A percentile compares a stretch with the other conserved stretches of the same genome.
Conservation (phyloP, 2,113 vertebrate genomes). For the Camelus bactrianus region DNA sequence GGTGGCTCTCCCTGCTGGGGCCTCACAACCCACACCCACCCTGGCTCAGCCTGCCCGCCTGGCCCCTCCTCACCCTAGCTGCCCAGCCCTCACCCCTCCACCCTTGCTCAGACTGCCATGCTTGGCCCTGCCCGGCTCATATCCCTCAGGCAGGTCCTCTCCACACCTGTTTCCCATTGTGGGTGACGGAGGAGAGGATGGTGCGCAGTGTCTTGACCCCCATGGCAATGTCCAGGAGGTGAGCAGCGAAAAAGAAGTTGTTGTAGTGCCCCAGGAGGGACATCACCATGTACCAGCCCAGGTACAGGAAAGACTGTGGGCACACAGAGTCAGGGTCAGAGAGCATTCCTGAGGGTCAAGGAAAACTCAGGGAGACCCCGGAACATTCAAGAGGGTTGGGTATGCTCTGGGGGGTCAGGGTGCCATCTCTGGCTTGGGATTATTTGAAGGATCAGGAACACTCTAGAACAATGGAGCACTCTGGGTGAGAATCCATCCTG, state of each 20-base stretch:
- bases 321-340: not conserved
- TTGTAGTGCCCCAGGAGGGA: constrained; percentile 96
- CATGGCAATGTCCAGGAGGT: constrained; percentile 96
- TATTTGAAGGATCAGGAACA: not conserved
- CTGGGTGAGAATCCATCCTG: not conserved
- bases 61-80: not conserved
- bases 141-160: accelerated
- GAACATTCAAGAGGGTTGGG: not conserved
- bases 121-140: not conserved
- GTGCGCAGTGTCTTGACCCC: constrained; percentile 96
- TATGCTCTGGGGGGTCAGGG: not conserved
- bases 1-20: accelerated
- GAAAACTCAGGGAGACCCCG: too few relatives aligned
- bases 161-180: constrained; percentile 97
- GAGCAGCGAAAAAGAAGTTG: constrained; percentile 96
- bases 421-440: not conserved
- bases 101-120: too few relatives aligned
- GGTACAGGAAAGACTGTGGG: constrained; percentile 94
- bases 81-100: not conserved
- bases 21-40: not conserved
- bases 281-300: constrained; percentile 95
- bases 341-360: not conserved
- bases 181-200: constrained; percentile 96
- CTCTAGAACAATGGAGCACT: too few relatives aligned
- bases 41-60: not conserved